Base-by-base conservation (phyloP, 2,888 invertebrate species). In the Euproctis similis region DNA sequence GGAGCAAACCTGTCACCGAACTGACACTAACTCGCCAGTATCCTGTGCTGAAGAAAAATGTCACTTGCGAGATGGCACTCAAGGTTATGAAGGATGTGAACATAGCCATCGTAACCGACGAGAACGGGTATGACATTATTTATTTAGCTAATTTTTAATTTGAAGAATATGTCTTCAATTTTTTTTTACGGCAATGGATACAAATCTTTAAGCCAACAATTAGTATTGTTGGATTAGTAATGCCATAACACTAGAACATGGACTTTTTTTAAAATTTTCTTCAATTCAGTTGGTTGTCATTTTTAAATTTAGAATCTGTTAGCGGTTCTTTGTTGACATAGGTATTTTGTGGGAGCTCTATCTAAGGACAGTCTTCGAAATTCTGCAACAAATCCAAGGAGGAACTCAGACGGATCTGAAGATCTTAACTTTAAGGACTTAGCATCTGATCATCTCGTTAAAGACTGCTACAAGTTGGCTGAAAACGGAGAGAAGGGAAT, bases 401-500 rank as follows among this genome's bases (percentile, higher is more conserved):
- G 41, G 36, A 25, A 50, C 10, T 54, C 53, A 2, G 28, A 36
- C 4, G 22, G 31, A 34, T 2, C 76, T 75, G 89, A 90, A 46
- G 74, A 86, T 0, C 88, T 91, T 4, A 74, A 86, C n/a, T 57
- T 53, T 22, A 24, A 45, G 12, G 59, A 55, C 24, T 31, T 36
- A 12, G 55, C 49, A 2, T 37, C 40, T 3, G 87, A 87, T 42
- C 87, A 87, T 4, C 67, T 92, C 7, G 87, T 88, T 46, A 89
- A 89, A 45, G 89, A 92, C 47, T 92, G 89, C 52, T 87, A 89
- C 18, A 45, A 4, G 88, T 66, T 86, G 34, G 76, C 87, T 32
- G 36, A 46, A 5, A 52, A 49, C 18, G 43, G 46, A 4, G 38
- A 39, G 12, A 42, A 30, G 13, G 52, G 41, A 14, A 41, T 46